Conservation (phyloP, 1,140 invertebrate species). For the Battus philenor region DNA sequence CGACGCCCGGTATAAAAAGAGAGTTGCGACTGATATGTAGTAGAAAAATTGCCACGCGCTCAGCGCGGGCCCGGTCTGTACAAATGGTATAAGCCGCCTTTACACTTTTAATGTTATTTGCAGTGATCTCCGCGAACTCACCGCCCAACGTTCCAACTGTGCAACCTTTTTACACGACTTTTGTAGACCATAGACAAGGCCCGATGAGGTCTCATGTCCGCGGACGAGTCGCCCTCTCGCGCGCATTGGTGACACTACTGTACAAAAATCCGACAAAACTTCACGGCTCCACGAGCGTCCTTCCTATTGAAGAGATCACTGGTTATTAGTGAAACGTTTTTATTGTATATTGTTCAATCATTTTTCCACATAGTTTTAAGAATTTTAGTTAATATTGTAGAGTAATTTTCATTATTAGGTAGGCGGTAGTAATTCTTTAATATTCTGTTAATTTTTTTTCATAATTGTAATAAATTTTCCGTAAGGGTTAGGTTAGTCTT, state of each 20-base stretch:
- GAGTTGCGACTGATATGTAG: conserved; percentile 72
- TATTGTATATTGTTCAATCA: conserved; percentile 74
- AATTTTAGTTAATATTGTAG: conserved; percentile 71
- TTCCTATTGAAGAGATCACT: conserved; percentile 46
- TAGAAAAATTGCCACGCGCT: conserved; percentile 53
- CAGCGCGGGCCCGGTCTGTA: conserved; percentile 53
- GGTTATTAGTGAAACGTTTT: conserved; percentile 71
- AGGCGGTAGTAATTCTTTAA: conserved; percentile 70
- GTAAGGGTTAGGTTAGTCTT: conserved; percentile 69
- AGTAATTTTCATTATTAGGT: conserved; percentile 71
- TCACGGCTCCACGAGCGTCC: conserved; percentile 12
- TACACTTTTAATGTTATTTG: conserved; percentile 60
- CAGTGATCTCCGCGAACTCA: conserved; percentile 46
- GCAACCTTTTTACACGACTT: conserved; percentile 9
- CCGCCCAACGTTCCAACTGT: background rate
- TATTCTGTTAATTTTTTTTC: conserved; percentile 73
- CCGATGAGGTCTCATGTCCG: too few relatives aligned
- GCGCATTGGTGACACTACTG: background rate
- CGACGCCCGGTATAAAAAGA: conserved; percentile 55
- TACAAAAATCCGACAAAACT: background rate
- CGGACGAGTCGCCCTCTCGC: too few relatives aligned
- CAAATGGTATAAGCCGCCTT: conserved; percentile 71
- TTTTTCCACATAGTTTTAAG: conserved; percentile 73
- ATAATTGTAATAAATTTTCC: conserved; percentile 65
- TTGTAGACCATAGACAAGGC: too few relatives aligned